phyloP scores from a whole-genome alignment of 2,113 vertebrate species.

The Chaenogobius annularis region DNA sequence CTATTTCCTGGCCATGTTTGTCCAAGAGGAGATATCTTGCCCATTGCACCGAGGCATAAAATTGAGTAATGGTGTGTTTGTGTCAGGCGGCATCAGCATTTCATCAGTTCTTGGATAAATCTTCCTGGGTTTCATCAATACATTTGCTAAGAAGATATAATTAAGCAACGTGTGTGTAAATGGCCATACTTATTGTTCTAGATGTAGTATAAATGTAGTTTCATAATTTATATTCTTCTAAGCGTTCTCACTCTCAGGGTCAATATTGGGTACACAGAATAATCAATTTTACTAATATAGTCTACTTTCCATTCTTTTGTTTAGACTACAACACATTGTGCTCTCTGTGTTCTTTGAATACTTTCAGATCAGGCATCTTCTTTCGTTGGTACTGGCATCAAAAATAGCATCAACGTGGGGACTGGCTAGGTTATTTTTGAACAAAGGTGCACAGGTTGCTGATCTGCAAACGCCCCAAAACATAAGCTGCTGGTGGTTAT shows the following conservation, averaged over 20 bases:
- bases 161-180: conserved; percentile 55
- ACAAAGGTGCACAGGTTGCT: not conserved
- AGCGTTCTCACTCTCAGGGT: not conserved
- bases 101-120: conserved; percentile 32
- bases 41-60: conserved; percentile 56
- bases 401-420: not conserved
- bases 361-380: too few species aligned
- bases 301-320: not conserved
- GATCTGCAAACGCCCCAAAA: not conserved
- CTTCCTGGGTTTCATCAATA: conserved; percentile 50
- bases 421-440: not conserved
- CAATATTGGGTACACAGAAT: not conserved
- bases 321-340: too few species aligned
- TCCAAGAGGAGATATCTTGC: conserved; percentile 39
- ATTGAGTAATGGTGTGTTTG: conserved; percentile 54
- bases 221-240: not conserved
- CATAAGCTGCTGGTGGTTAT: not conserved
- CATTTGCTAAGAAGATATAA: conserved; percentile 54
- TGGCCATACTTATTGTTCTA: conserved; percentile 32
- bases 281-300: not conserved
- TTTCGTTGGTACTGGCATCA: not conserved
- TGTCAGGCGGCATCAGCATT: conserved; percentile 35
- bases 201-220: not conserved
- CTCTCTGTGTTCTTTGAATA: not conserved
- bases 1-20: conserved; percentile 45